Evolutionary conservation across 92 coral and sea anemone species (phyloP).

Genomic region (Virgularia gustaviana): DNA sequence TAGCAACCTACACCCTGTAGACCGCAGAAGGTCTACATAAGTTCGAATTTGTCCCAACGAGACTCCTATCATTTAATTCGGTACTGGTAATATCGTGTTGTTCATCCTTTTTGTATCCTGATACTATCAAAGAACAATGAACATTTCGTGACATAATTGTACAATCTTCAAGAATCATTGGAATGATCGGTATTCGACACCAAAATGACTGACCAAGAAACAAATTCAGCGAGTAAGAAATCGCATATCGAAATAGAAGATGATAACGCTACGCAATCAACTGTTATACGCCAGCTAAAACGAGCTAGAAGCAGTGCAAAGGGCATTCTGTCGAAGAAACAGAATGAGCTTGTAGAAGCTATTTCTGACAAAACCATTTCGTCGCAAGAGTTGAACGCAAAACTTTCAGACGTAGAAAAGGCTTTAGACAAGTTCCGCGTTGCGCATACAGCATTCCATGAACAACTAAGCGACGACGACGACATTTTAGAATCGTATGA

Average conservation of each 20-base stretch:
- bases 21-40: no score
- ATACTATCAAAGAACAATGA: no score
- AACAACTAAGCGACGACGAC: constrained; percentile 26
- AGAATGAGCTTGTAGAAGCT: constrained; percentile 37
- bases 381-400: constrained; percentile 8
- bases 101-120: no score
- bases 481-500: constrained; percentile 40
- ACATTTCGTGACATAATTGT: no score
- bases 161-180: no score
- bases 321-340: constrained; percentile 22
- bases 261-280: background rate
- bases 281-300: constrained; percentile 28
- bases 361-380: constrained; percentile 12
- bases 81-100: no score
- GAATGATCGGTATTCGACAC: no score
- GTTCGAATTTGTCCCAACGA: no score
- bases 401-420: background rate
- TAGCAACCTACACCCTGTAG: no score
- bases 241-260: background rate
- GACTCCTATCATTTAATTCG: no score
- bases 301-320: constrained; percentile 23
- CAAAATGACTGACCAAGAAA: no score
- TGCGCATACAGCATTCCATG: constrained; percentile 28
- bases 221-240: background rate
- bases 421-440: constrained; percentile 12